A percentile compares a stretch with the other conserved stretches of the same genome.
phyloP scores from a whole-genome alignment of 2,113 vertebrate species.

The Peromyscus californicus region DNA sequence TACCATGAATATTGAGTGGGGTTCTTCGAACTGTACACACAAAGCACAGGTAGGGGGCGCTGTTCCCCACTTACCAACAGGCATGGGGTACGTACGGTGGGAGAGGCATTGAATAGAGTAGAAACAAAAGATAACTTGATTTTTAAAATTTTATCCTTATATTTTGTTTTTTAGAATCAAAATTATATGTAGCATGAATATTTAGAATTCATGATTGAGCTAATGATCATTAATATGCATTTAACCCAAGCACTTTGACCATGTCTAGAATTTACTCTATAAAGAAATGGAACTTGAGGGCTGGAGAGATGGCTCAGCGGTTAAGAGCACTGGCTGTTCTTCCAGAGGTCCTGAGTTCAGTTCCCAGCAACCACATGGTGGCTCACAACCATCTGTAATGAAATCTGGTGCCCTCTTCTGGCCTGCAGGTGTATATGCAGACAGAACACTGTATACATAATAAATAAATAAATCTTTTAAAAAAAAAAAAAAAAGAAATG shows the following conservation, averaged over 20 bases:
- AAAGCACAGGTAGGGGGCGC: constrained; percentile 17
- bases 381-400: no score
- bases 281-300: neutral
- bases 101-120: constrained; percentile 12
- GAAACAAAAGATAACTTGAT: neutral
- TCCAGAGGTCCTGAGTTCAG: no score
- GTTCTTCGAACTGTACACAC: neutral
- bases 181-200: constrained; percentile 26
- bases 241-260: constrained; percentile 40
- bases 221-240: constrained; percentile 27
- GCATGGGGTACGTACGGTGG: neutral
- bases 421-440: no score
- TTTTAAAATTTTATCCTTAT: neutral
- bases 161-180: constrained; percentile 58
- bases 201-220: constrained; percentile 53
- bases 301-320: no score
- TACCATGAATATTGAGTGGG: constrained; percentile 4
- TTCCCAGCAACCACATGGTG: no score
- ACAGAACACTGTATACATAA: no score
- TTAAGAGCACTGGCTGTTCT: no score
- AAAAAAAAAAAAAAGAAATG: no score
- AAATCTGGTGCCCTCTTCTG: no score
- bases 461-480: no score
- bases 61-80: neutral
- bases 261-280: neutral